These are phyloP conservation scores for Muscicapa comitata DNA, from an alignment of 2,797 vertebrate species.

Conservation along the genomic window DNA sequence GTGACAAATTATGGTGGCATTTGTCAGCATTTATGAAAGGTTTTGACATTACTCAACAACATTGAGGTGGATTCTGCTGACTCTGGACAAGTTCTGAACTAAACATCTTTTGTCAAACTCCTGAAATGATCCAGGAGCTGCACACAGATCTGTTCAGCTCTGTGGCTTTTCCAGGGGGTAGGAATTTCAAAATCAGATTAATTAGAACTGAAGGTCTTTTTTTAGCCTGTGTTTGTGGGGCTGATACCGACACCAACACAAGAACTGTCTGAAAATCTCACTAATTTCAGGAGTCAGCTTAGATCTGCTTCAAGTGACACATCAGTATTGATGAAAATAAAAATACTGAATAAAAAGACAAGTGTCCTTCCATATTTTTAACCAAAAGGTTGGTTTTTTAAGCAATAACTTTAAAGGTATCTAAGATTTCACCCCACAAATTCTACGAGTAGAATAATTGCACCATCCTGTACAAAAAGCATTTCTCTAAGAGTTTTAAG, in stretches of 20 bases:
- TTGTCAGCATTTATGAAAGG: not conserved
- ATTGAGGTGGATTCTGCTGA: not conserved
- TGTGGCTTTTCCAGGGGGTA: accelerated
- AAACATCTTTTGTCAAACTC: not conserved
- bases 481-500: not conserved
- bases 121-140: not conserved
- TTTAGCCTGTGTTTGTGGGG: not conserved
- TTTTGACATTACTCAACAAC: not conserved
- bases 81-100: not conserved
- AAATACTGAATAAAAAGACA: not conserved
- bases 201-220: accelerated
- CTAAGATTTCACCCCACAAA: not conserved
- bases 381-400: accelerated
- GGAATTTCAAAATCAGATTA: not conserved
- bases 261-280: not conserved
- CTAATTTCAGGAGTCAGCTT: not conserved
- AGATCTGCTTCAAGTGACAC: not conserved
- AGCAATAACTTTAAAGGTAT: not conserved
- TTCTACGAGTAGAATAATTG: not conserved
- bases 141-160: not conserved
- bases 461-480: not conserved
- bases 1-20: not conserved
- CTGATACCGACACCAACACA: not conserved
- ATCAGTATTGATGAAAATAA: not conserved
- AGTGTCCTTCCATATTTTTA: not conserved